Base-by-base conservation (phyloP, 1,140 invertebrate species). In the Drosophila azteca region DNA sequence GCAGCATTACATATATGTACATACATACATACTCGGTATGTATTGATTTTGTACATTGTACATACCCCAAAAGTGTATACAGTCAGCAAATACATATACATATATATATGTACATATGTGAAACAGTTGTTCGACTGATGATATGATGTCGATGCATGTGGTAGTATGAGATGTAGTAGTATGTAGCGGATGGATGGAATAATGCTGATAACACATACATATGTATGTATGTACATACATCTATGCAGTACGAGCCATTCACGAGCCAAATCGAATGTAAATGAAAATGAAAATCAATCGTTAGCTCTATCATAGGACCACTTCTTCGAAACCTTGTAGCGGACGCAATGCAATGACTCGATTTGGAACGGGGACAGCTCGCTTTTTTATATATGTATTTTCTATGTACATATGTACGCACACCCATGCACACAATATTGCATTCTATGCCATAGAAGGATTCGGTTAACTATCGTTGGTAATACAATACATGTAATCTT, bases 391-490 rank as follows among this genome's bases (percentile, higher is more conserved):
- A 35, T 26, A 11, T 24, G 22, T 26, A 17, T 46, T 11, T 63
- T 13, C 29, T 31, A 55, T 43, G 44, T 51, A 51, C 29, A 22
- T 20, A 20, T 49, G 52, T 64, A 41, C 44, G 49, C 60, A 70
- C 62, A 75, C 59, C 52, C 76, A 84, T 82, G 73, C 76, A 79
- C 58, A 68, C 48, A 61, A 54, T 62, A 45, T 67, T 55, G 59
- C 59, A 70, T 77, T 70, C 44, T 69, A 59, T 79, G 68, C 78
- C 72, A 49, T 62, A 13, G 44, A 49, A 67, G 39, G 43, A 31
- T 31, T 74, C 49, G 22, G 60, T 71, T 58, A 61, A 46, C 46
- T 20, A 58, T 51, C 51, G 26, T n/a, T n/a, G 6, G 8, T 9
- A 26, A 46, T 17, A 22, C 39, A 20, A 20, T 20, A 20, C 17